phyloP scores from a whole-genome alignment of 2,888 invertebrate genomes.

The Drosophila testacea region DNA sequence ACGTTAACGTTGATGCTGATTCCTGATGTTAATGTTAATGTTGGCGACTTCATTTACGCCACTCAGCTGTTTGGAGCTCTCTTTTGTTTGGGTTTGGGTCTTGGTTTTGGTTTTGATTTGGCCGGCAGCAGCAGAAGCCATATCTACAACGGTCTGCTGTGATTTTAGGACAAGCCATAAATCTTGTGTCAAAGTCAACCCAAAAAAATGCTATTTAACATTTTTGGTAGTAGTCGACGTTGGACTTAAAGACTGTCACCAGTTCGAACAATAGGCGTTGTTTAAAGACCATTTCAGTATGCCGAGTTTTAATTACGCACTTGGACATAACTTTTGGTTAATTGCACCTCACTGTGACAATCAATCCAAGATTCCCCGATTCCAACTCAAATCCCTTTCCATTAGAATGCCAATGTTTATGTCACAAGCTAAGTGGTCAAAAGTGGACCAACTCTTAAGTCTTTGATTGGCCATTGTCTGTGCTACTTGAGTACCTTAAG shows the following conservation, averaged over 20 bases:
- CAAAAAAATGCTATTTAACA: constrained; percentile 70
- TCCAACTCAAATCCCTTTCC: not conserved
- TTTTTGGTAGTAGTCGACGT: constrained; percentile 59
- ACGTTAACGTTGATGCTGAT: constrained; percentile 36
- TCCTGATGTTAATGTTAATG: constrained; percentile 10
- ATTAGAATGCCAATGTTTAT: constrained; percentile 49
- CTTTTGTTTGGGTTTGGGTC: constrained; percentile 35
- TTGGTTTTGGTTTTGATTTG: constrained; percentile 44
- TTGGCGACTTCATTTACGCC: constrained; percentile 65
- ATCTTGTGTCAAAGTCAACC: constrained; percentile 69
- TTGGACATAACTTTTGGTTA: constrained; percentile 72
- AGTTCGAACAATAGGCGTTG: constrained; percentile 71
- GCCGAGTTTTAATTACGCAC: constrained; percentile 73
- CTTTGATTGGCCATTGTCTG: constrained; percentile 57
- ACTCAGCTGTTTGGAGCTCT: constrained; percentile 59
- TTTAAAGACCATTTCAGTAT: constrained; percentile 51
- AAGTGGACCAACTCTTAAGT: constrained; percentile 40
- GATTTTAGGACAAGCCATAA: constrained; percentile 81
- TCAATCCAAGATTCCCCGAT: constrained; percentile 4
- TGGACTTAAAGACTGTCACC: constrained; percentile 37
- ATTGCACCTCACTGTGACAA: constrained; percentile 41
- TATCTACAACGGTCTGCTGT: constrained; percentile 62
- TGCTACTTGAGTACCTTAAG: constrained; percentile 22
- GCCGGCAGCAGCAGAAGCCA: constrained; percentile 43
- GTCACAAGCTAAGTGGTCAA: constrained; percentile 41